These are phyloP conservation scores for Isotomurus palustris DNA, from an alignment of 2,888 invertebrate species.

Conservation along the genomic window DNA sequence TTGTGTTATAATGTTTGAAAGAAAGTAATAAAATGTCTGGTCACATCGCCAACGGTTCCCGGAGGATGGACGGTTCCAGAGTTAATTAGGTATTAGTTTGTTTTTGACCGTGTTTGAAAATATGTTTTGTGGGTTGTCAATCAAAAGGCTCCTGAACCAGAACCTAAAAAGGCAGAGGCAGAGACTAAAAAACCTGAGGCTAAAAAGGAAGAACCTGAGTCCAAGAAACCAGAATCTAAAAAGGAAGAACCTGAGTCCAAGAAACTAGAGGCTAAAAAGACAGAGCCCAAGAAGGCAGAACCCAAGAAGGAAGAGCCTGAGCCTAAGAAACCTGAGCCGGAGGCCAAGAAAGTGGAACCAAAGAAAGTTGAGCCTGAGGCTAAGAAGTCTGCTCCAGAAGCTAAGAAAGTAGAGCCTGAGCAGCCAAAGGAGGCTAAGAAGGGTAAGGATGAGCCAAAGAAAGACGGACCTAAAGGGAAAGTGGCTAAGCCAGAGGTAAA, in stretches of 20 bases:
- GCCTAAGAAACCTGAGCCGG: slow-evolving; percentile 29
- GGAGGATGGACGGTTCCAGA: too few species aligned
- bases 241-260: slow-evolving; percentile 46
- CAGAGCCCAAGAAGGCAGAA: slow-evolving; percentile 45
- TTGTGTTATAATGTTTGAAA: too few species aligned
- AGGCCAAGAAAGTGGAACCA: slow-evolving; percentile 7
- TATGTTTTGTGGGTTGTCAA: not conserved
- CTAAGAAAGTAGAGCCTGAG: slow-evolving; percentile 2
- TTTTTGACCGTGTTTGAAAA: too few species aligned
- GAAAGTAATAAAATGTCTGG: too few species aligned
- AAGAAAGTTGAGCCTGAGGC: not conserved
- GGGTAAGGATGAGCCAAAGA: slow-evolving; percentile 5
- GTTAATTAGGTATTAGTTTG: too few species aligned
- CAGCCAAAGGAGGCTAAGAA: slow-evolving; percentile 18
- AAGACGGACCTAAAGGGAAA: not conserved
- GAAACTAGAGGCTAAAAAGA: slow-evolving; percentile 39
- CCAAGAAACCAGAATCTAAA: slow-evolving; percentile 47
- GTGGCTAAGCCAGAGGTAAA: slow-evolving; percentile 9
- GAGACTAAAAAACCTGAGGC: slow-evolving; percentile 26
- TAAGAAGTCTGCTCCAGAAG: slow-evolving; percentile 3
- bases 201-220: slow-evolving; percentile 47
- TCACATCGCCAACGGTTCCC: too few species aligned
- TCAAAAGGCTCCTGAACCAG: not conserved
- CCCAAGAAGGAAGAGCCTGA: slow-evolving; percentile 52
- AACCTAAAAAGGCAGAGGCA: slow-evolving; percentile 19